Percentiles rank a stretch among this genome's conserved stretches.
phyloP scores from a whole-genome alignment of 2,113 vertebrate genomes.

The Rhineura floridana region DNA sequence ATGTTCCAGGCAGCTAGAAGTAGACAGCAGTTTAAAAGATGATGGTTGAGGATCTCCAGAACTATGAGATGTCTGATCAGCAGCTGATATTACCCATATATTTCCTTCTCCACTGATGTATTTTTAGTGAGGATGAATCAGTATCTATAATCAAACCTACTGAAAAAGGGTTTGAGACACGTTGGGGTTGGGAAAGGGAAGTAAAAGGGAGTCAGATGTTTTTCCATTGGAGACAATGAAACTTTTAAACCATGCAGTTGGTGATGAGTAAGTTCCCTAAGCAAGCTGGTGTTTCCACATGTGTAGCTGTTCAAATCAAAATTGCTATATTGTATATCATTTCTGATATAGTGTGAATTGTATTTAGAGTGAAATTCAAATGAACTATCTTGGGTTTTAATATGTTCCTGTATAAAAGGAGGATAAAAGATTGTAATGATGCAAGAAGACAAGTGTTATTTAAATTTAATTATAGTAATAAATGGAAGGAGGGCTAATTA shows the following conservation, averaged over 20 bases:
- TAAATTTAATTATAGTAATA: background rate
- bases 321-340: background rate
- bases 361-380: background rate
- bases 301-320: background rate
- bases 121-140: conserved; percentile 11
- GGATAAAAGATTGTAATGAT: background rate
- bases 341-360: background rate
- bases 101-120: background rate
- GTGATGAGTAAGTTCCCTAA: background rate
- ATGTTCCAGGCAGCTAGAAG: background rate
- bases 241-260: background rate
- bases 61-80: background rate
- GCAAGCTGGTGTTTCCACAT: background rate
- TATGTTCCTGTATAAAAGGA: background rate
- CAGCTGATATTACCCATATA: background rate
- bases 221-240: background rate
- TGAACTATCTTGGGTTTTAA: background rate
- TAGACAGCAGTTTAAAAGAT: background rate
- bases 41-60: background rate
- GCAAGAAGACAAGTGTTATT: background rate
- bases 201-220: background rate
- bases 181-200: background rate
- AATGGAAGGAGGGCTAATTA: background rate
- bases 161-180: background rate
- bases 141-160: background rate